Percentiles rank a stretch among this genome's conserved stretches.
phyloP scores from a whole-genome alignment of 2,888 invertebrate species.

The Erebia epiphron region DNA sequence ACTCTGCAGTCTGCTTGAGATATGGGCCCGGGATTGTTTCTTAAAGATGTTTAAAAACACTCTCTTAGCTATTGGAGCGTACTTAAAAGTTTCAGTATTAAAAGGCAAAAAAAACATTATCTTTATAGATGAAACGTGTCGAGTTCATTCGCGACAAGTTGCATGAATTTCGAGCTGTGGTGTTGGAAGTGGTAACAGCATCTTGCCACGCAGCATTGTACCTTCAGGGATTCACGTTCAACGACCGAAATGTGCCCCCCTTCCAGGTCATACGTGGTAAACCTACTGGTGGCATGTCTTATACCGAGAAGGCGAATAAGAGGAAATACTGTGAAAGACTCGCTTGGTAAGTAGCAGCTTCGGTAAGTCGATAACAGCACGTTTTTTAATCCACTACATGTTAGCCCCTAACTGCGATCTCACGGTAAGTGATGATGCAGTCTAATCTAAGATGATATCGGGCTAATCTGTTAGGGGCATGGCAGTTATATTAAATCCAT shows the following conservation, averaged over 20 bases:
- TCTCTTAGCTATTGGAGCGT: neutral
- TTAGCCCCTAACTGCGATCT: too few relatives aligned
- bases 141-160: slow-evolving; percentile 65
- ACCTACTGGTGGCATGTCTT: slow-evolving; percentile 89
- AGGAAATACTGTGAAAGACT: slow-evolving; percentile 90
- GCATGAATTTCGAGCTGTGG: slow-evolving; percentile 63
- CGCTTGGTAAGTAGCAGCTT: slow-evolving; percentile 83
- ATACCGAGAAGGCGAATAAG: slow-evolving; percentile 93
- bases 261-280: slow-evolving; percentile 81
- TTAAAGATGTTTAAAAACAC: too few relatives aligned
- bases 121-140: slow-evolving; percentile 72
- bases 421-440: too few relatives aligned
- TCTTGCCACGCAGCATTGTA: slow-evolving; percentile 90
- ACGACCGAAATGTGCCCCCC: slow-evolving; percentile 84
- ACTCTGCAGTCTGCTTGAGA: too few relatives aligned
- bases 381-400: too few relatives aligned
- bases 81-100: neutral
- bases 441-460: too few relatives aligned
- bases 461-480: too few relatives aligned
- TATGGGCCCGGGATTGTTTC: too few relatives aligned
- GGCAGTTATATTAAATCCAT: too few relatives aligned
- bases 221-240: slow-evolving; percentile 89
- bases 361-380: too few relatives aligned
- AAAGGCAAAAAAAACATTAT: neutral
- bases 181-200: slow-evolving; percentile 74